Conservation (phyloP, 2,888 invertebrate species). For the Sphaerophoria rueppellii region DNA sequence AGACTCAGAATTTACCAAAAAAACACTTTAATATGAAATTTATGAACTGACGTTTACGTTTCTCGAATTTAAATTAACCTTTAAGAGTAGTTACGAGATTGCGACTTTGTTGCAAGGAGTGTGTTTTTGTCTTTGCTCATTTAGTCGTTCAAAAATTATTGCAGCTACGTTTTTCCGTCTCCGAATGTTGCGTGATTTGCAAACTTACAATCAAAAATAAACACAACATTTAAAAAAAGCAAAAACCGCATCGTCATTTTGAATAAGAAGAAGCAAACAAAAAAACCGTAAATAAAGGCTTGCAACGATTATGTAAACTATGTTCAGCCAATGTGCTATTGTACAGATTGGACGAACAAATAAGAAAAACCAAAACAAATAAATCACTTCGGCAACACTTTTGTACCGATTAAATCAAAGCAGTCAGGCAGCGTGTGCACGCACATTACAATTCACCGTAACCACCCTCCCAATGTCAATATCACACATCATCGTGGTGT, state of each 20-base stretch:
- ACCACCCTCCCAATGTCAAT: conserved; percentile 68
- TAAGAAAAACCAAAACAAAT: conserved; percentile 7
- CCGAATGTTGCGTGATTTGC: conserved; percentile 40
- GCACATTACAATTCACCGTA: conserved; percentile 31
- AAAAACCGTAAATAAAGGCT: conserved; percentile 68
- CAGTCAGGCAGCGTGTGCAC: conserved; percentile 33
- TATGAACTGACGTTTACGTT: conserved; percentile 68
- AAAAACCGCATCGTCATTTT: conserved; percentile 55
- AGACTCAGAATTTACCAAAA: too few relatives aligned
- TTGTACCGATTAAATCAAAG: conserved; percentile 66
- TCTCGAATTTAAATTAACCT: conserved; percentile 62
- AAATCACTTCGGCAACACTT: conserved; percentile 9
- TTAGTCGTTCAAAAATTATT: conserved; percentile 64
- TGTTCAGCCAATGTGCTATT: conserved; percentile 29
- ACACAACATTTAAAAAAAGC: conserved; percentile 18
- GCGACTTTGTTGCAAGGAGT: not conserved
- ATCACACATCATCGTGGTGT: conserved; percentile 47
- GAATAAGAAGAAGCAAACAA: conserved; percentile 3
- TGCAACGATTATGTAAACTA: conserved; percentile 68
- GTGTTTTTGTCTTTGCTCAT: conserved; percentile 42
- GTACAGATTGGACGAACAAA: conserved; percentile 22
- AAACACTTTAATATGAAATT: conserved; percentile 25
- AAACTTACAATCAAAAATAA: conserved; percentile 60
- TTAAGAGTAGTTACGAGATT: conserved; percentile 54
- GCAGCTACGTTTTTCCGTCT: conserved; percentile 34